Base-by-base conservation (phyloP, 2,888 invertebrate species). In the Macrophya annulata region DNA sequence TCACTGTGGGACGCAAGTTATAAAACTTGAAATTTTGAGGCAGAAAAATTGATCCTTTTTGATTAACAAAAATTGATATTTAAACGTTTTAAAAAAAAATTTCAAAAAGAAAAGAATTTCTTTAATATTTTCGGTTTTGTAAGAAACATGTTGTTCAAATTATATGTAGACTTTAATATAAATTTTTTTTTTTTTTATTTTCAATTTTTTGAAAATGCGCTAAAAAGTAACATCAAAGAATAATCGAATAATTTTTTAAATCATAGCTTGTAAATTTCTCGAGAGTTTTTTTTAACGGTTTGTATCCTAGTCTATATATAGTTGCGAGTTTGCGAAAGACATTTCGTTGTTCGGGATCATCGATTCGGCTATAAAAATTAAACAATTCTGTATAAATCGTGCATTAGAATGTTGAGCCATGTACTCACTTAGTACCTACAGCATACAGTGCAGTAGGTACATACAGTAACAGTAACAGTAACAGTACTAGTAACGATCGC, bases 401-500 rank as follows among this genome's bases (percentile, higher is more conserved):
- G 81, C 81, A 65, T 81, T 81, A 81, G 81, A 81, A 81, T 65
- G 81, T 81, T 31, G 12, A 59, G 25, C n/a, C 59, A 62, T 81
- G 81, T 81, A 62, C 77, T 31, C 31, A 31, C 31, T 31, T 3
- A 3, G 31, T 31, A 31, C 31, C 1, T 31, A 31, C 31, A 31
- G 31, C 31, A 31, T n/a, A n/a, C 31, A 31, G 31, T 21, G 21
- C 21, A 21, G 68, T 8, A 55, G 4, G 9, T 55, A 12, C n/a
- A 55, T 3, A 55, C 55, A 55, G n/a, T 4, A 25, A 65, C 25
- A 12, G 65, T 65, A 21, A 10, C 25, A 25, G 31, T 65, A 21
- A 10, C 4, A 31, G 31, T 31, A 31, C 31, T 31, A 31, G 31
- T 31, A 9, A 21, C n/a, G 55, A 55, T 55, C 55, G 55, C 25